Evolutionary conservation across 2,888 invertebrate genomes (phyloP), one percentile per base, ranked within the genome.

Genomic region (Saturnia pavonia): DNA sequence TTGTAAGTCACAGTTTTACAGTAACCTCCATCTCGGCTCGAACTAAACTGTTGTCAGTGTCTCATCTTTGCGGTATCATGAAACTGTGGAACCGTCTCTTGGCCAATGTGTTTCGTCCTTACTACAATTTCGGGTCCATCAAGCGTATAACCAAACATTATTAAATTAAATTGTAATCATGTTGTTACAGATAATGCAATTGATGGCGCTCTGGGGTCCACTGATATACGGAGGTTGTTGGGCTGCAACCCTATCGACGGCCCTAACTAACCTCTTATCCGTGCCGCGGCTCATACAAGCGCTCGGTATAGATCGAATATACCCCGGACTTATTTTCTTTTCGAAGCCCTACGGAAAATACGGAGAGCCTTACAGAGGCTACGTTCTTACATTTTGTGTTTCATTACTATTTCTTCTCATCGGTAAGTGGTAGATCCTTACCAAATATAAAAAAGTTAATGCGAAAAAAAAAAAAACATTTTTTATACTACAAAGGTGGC

Each of bases 181-280:
- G 34, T 73, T 72, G 66, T 77, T 81, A 1, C 81, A 96, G 96
- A 95, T 97, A 79, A 97, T 97, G 97, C 96, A 97, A 84, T 89
- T 96, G 72, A 97, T 97, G 96, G 96, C 97, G 0, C 90, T 95
- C 1, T 98, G 97, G 96, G 97, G 97, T n/a, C 98, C 98, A 0
- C 92, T 99, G 16, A 98, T 99, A 82, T 98, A 98, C 87, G 97
- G 97, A 0, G 99, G 99, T 0, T 99, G 99, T 84, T 99, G 98
- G 92, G 99, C 99, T 1, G 99, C 99, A 8, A 99, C 99, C 0
- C 94, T 99, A n/a, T 98, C 98, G 67, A 99, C 99, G 0, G 99
- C 99, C 0, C 93, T 99, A 63, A 99, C 99, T 3, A 98, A 98
- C 91, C 94, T 99, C 72, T 95, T 99, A 67, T 98, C 98, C 0